Conservation (phyloP, 2,113 vertebrate species). For the Periophthalmus modestus region DNA sequence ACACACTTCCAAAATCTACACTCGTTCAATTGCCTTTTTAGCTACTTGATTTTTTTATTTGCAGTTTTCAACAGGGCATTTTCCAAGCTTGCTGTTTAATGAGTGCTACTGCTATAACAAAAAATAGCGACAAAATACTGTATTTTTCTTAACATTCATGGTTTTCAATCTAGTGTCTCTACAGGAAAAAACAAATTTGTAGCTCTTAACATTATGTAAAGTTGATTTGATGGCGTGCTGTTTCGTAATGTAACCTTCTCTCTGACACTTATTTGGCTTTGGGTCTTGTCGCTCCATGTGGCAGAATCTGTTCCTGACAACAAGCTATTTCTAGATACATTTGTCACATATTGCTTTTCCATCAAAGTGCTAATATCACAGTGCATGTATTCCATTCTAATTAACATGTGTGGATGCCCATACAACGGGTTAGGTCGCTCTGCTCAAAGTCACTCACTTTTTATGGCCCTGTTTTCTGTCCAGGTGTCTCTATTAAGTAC, state of each 20-base stretch:
- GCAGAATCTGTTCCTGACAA: neutral
- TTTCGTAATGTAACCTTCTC: neutral
- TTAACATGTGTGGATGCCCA: neutral
- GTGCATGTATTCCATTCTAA: neutral
- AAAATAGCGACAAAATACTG: neutral
- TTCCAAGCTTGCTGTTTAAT: neutral
- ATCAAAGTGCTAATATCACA: neutral
- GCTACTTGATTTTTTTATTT: neutral
- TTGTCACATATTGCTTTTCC: neutral
- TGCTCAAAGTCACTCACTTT: neutral
- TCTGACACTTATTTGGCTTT: neutral
- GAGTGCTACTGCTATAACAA: neutral
- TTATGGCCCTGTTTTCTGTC: neutral
- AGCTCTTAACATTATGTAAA: neutral
- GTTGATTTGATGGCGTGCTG: neutral
- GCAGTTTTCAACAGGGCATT: neutral
- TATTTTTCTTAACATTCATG: neutral
- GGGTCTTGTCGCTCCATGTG: conserved; percentile 1
- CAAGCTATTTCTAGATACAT: conserved; percentile 1
- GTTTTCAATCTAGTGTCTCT: neutral
- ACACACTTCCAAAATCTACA: neutral
- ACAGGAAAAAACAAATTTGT: neutral
- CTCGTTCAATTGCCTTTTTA: neutral
- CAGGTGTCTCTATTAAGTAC: neutral
- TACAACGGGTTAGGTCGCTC: neutral